phyloP scores from a whole-genome alignment of 2,113 vertebrate genomes.

The Dolichotis patagonum region DNA sequence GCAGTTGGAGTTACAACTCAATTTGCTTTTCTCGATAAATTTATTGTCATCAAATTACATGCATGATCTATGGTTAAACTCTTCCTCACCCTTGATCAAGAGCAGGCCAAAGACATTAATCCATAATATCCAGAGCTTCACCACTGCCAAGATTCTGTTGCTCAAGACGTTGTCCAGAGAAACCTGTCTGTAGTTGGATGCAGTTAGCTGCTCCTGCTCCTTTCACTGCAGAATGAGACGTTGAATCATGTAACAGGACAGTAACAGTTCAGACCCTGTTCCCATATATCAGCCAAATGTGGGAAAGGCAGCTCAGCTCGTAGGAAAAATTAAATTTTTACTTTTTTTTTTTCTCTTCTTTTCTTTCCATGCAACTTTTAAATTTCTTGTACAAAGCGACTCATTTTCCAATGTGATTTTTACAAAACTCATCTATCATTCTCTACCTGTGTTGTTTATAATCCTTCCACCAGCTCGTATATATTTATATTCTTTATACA shows the following conservation, averaged over 20 bases:
- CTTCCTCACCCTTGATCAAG: slow-evolving; percentile 27
- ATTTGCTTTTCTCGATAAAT: not conserved
- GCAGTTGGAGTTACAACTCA: not conserved
- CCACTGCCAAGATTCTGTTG: not conserved
- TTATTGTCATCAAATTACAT: not conserved
- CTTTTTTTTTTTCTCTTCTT: slow-evolving; percentile 17
- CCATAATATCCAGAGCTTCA: not conserved
- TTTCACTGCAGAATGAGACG: not conserved
- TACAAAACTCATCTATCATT: slow-evolving; percentile 26
- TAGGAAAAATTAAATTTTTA: not conserved
- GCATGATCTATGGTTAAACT: not conserved
- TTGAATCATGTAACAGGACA: not conserved
- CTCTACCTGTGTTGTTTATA: slow-evolving; percentile 26
- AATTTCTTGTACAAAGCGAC: not conserved
- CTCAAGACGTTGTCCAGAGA: not conserved
- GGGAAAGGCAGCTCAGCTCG: not conserved
- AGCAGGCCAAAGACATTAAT: not conserved
- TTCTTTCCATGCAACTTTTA: slow-evolving; percentile 26
- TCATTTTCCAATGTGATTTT: not conserved
- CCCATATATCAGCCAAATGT: not conserved
- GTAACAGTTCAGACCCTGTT: not conserved
- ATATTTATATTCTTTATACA: slow-evolving; percentile 44
- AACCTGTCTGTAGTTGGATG: not conserved
- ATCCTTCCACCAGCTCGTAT: not conserved
- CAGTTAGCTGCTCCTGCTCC: not conserved